A percentile compares a stretch with the other conserved stretches of the same genome.
Conservation (phyloP, 2,888 invertebrate genomes). For the Pogonocherus hispidulus region DNA sequence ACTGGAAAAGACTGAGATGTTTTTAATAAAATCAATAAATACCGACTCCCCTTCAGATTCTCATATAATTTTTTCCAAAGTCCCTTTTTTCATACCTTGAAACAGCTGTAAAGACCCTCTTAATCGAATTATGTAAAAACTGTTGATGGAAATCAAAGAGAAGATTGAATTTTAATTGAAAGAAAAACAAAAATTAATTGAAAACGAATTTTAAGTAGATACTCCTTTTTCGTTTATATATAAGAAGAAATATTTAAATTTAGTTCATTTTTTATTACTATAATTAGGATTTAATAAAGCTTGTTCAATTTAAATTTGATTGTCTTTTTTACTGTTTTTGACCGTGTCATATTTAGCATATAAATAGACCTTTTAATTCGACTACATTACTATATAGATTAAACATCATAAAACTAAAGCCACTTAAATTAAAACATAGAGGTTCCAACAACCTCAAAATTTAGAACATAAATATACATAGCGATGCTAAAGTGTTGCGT, state of each 20-base stretch:
- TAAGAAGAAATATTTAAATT: conserved; percentile 17
- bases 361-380: conserved; percentile 27
- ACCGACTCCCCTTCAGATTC: neutral
- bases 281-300: conserved; percentile 23
- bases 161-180: conserved; percentile 46
- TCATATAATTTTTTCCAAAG: conserved; percentile 13
- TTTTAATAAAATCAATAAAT: conserved; percentile 13
- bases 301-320: conserved; percentile 9
- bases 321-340: conserved; percentile 12
- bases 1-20: neutral
- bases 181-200: conserved; percentile 38
- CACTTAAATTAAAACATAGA: too few species aligned
- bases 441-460: too few species aligned
- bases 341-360: conserved; percentile 24
- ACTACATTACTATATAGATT: too few species aligned
- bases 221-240: conserved; percentile 5
- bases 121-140: conserved; percentile 46
- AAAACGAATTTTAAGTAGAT: conserved; percentile 24
- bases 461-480: too few species aligned
- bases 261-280: conserved; percentile 20
- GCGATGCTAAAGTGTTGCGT: too few species aligned
- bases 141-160: conserved; percentile 42
- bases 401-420: too few species aligned
- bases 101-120: conserved; percentile 28
- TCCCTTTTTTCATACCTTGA: conserved; percentile 16